Evolutionary conservation across 2,113 vertebrate species (phyloP).

Genomic region (Oceanites oceanicus): DNA sequence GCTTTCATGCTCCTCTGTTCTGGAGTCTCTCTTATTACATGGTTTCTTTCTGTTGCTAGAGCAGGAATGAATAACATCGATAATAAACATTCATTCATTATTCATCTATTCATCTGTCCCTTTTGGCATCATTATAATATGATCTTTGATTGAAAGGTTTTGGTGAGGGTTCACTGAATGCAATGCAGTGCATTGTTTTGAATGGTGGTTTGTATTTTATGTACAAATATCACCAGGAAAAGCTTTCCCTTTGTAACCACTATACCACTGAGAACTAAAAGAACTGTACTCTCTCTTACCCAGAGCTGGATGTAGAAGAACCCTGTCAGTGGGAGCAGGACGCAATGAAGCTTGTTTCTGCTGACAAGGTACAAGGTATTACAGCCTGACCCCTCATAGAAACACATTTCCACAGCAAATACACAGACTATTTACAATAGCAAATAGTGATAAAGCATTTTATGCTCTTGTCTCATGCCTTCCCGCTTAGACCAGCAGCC

Average conservation of each 20-base stretch:
- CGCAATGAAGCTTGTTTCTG: neutral
- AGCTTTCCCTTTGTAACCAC: neutral
- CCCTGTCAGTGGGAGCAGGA: neutral
- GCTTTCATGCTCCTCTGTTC: fast-evolving
- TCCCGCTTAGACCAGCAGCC: neutral
- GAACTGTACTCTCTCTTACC: neutral
- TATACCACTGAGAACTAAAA: neutral
- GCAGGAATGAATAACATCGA: neutral
- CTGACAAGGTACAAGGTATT: neutral
- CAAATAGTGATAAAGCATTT: neutral
- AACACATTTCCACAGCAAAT: neutral
- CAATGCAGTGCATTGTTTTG: neutral
- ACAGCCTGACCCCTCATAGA: neutral
- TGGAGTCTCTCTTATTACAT: neutral
- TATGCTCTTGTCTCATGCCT: neutral
- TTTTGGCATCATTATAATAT: neutral
- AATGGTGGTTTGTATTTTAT: neutral
- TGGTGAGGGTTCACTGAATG: neutral
- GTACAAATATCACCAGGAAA: neutral
- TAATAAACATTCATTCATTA: neutral
- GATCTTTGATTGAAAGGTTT: neutral
- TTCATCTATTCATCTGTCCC: neutral
- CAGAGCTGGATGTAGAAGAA: neutral
- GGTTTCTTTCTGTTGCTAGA: neutral
- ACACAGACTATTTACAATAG: neutral